Evolutionary conservation across 1,140 invertebrate genomes (phyloP), one percentile per base, ranked within the genome.

Genomic region (Lepidostoma basale): DNA sequence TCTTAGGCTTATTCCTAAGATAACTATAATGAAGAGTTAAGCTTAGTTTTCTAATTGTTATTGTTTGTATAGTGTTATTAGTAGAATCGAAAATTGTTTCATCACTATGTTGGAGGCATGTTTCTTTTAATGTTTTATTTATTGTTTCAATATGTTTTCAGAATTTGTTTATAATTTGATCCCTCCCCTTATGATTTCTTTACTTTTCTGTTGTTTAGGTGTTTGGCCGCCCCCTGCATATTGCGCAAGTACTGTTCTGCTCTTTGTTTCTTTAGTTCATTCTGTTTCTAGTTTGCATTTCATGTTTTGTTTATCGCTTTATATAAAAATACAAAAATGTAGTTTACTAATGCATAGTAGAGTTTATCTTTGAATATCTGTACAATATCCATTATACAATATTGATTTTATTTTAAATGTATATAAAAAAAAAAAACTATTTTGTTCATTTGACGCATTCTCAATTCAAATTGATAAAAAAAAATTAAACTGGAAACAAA

Each of bases 91-190:
- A n/a, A n/a, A n/a, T n/a, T n/a, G n/a, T n/a, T n/a, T n/a, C n/a
- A n/a, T n/a, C n/a, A n/a, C n/a, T n/a, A 36, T 36, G n/a, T 36
- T 36, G 6, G 6, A 36, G 33, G 28, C 36, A 60, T 30, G 26
- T 12, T 62, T 36, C n/a, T 36, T 36, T n/a, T 8, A 6, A 36
- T 45, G 16, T 5, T 16, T 45, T 6, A n/a, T n/a, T 18, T n/a
- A 47, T 14, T 22, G n/a, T 49, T 47, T 63, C 39, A 18, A 60
- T 68, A 65, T 64, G 23, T 72, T 72, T 72, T 58, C 62, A 69
- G 16, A 56, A 18, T 26, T 60, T 33, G 30, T 14, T 60, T 60
- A 40, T 52, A 20, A 33, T 60, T 62, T 68, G 16, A 39, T 58
- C 28, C 44, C 62, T 60, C 70, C 66, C 58, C 49, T 36, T 63